Conservation (phyloP, 2,797 vertebrate genomes). For the Hylomyscus alleni region DNA sequence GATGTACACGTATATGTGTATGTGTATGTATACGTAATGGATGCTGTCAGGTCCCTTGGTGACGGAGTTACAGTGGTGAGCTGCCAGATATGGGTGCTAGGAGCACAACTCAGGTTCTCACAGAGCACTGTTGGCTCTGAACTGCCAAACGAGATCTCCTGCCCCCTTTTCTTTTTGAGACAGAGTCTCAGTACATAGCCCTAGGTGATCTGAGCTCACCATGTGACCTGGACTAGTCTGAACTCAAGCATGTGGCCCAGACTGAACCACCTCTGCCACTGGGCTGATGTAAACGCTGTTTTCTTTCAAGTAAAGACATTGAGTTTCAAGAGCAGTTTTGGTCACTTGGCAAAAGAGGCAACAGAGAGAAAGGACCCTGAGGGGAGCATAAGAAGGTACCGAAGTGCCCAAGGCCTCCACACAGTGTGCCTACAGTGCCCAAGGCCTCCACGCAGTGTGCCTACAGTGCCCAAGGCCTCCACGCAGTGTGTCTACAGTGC, state of each 20-base stretch:
- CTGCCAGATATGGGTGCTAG: background rate
- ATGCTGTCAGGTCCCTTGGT: background rate
- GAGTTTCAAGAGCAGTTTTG: background rate
- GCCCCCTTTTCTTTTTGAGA: background rate
- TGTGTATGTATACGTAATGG: too few relatives aligned
- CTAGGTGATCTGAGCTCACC: background rate
- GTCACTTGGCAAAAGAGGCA: background rate
- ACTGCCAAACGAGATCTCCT: background rate
- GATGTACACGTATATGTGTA: background rate
- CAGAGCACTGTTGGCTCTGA: background rate
- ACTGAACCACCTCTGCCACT: background rate
- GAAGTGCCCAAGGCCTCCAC: accelerated
- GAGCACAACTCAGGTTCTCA: background rate
- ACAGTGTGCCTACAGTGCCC: too few relatives aligned
- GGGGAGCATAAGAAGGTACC: background rate
- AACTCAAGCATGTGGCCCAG: background rate
- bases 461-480: too few relatives aligned
- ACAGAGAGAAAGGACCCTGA: background rate
- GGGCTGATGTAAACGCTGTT: background rate
- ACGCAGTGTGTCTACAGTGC: too few relatives aligned
- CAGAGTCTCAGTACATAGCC: too few relatives aligned
- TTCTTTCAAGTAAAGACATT: background rate
- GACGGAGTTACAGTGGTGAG: background rate
- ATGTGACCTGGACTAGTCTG: background rate
- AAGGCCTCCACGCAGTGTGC: too few relatives aligned